Percentiles rank a stretch among this genome's conserved stretches.
These are phyloP conservation scores for Drosophila sechellia DNA, from an alignment of 1,140 invertebrate genomes.

Conservation along the genomic window DNA sequence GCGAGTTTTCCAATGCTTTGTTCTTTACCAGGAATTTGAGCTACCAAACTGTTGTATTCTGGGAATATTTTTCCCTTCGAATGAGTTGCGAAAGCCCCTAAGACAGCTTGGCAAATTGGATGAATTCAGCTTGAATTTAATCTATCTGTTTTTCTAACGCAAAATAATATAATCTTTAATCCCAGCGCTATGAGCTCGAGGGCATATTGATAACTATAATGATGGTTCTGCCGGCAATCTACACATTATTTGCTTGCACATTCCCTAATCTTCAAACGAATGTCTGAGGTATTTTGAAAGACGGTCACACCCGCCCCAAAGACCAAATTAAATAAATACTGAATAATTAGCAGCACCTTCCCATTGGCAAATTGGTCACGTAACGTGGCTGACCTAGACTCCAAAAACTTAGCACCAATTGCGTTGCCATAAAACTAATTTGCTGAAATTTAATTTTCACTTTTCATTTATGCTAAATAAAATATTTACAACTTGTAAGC, in stretches of 20 bases:
- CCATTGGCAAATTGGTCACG: constrained; percentile 48
- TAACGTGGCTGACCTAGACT: constrained; percentile 31
- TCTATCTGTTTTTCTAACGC: background rate
- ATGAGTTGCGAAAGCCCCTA: background rate
- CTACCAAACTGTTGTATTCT: constrained; percentile 24
- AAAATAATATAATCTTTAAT: background rate
- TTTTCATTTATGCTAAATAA: constrained; percentile 58
- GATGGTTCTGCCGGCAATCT: background rate
- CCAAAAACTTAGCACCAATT: constrained; percentile 16
- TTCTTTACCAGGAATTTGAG: constrained; percentile 46
- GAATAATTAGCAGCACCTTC: constrained; percentile 33
- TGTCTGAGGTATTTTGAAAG: constrained; percentile 1
- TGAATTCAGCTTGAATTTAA: background rate
- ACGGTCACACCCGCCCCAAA: constrained; percentile 10
- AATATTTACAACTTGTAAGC: constrained; percentile 81
- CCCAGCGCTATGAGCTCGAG: background rate
- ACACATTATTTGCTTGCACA: constrained; percentile 7
- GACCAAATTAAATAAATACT: constrained; percentile 35
- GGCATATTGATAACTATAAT: background rate
- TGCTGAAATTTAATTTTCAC: constrained; percentile 76
- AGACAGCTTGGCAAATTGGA: background rate
- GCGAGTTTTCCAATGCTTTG: constrained; percentile 17
- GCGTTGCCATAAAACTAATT: constrained; percentile 75
- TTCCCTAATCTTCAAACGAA: background rate
- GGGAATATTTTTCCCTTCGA: constrained; percentile 9